Conservation (phyloP, 1,140 invertebrate species). For the Orchesella cincta region DNA sequence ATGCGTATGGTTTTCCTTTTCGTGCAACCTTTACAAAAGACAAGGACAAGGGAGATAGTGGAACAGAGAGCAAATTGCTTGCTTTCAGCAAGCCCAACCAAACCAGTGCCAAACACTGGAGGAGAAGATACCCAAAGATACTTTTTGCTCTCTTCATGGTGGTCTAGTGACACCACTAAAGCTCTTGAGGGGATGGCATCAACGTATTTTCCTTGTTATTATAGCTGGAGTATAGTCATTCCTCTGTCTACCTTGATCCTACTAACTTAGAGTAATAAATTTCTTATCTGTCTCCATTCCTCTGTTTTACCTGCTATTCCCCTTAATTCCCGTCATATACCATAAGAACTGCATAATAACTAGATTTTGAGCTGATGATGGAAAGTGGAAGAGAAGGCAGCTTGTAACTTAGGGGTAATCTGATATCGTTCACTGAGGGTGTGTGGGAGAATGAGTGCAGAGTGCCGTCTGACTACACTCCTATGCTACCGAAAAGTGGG, state of each 20-base stretch:
- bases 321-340: neutral
- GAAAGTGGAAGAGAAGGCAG: neutral
- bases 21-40: neutral
- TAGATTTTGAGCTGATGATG: too few relatives aligned
- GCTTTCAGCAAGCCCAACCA: neutral
- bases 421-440: constrained; percentile 2
- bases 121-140: neutral
- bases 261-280: constrained; percentile 16
- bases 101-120: neutral
- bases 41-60: neutral
- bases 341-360: neutral
- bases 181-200: constrained; percentile 7
- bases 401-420: too few relatives aligned
- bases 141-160: constrained; percentile 8
- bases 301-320: neutral
- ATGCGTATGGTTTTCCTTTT: neutral
- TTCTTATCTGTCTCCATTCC: constrained; percentile 21
- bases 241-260: constrained; percentile 18
- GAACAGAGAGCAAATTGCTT: neutral
- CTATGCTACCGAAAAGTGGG: too few relatives aligned
- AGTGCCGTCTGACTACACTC: too few relatives aligned
- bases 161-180: neutral
- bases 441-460: too few relatives aligned
- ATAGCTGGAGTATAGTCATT: too few relatives aligned
- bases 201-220: constrained; percentile 2